Evolutionary conservation across 2,113 vertebrate species (phyloP), one percentile per base, ranked within the genome.

Genomic region (Platichthys stellatus): DNA sequence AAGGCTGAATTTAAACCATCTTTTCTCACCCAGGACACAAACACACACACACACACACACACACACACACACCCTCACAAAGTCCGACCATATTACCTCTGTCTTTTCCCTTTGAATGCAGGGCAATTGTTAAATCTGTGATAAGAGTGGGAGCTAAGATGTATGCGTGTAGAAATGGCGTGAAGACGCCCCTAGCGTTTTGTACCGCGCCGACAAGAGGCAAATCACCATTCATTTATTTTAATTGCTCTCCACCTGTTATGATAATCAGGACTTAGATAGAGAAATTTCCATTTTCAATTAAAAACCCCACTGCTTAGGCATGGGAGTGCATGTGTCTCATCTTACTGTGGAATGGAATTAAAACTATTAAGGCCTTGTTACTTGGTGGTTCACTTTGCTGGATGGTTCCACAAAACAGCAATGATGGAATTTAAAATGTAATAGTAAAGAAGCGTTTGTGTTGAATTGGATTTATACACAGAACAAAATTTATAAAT

Each of bases 271-370:
- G 77, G 70, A 84, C 86, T 90, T 90, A 90, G 90, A 92, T 87
- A 83, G 90, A 88, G 80, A 86, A 86, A 92, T 93, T 93, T 93
- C 85, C 86, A 91, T 92, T 93, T 92, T 93, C 91, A 93, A 89
- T 92, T 89, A 92, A 91, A 92, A 81, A 62, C 78, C 77, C 66
- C 35, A 43, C 70, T 28, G 66, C 80, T 47, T 85, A 38, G 77
- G 60, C 80, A 84, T 68, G 60, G 72, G 62, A 89, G 83, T 77
- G 40, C 40, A 43, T 43, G 75, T 83, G 75, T 69, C 68, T 70
- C 80, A 66, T 69, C 68, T 69, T 78, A 71, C 51, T 77, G 86
- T 62, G 40, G 85, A 79, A 84, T 0, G 12, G 69, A 75, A 72
- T 70, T 73, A 89, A 83, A 81, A 2, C 74, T 65, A 80, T 86